Evolutionary conservation across 2,888 invertebrate genomes (phyloP).

Genomic region (Tenthredo distinguenda): DNA sequence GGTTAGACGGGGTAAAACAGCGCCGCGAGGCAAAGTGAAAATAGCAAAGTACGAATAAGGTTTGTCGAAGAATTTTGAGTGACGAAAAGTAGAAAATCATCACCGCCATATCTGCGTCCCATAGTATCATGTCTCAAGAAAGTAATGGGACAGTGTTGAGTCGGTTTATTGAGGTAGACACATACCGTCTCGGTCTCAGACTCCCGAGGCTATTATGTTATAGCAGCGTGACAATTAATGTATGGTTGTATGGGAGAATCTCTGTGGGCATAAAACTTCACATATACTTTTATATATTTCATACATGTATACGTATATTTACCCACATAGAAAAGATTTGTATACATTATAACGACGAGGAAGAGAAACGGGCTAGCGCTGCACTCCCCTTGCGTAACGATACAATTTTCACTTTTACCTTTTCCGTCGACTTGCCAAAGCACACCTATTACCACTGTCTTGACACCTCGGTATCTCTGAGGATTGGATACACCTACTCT

Average conservation of each 20-base stretch:
- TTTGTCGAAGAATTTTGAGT: neutral
- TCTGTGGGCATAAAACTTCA: neutral
- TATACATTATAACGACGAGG: slow-evolving; percentile 17
- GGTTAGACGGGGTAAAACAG: neutral
- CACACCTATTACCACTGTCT: neutral
- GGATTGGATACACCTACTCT: neutral
- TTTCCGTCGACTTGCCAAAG: slow-evolving; percentile 38
- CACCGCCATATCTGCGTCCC: neutral
- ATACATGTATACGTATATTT: neutral
- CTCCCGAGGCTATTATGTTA: neutral
- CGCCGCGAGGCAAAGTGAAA: slow-evolving; percentile 43
- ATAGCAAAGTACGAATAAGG: neutral
- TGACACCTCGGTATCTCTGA: neutral
- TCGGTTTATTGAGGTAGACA: neutral
- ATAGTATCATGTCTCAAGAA: neutral
- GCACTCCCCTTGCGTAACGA: slow-evolving; percentile 51
- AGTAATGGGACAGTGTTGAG: neutral
- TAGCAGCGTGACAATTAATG: neutral
- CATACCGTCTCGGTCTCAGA: neutral
- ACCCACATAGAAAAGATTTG: neutral
- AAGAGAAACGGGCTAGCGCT: slow-evolving; percentile 40
- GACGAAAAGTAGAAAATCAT: neutral
- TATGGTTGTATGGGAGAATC: neutral
- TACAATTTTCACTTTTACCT: slow-evolving; percentile 50
- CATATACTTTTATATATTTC: neutral